Base-by-base conservation (phyloP, 1,140 invertebrate species). In the Chironomus striatipennis region DNA sequence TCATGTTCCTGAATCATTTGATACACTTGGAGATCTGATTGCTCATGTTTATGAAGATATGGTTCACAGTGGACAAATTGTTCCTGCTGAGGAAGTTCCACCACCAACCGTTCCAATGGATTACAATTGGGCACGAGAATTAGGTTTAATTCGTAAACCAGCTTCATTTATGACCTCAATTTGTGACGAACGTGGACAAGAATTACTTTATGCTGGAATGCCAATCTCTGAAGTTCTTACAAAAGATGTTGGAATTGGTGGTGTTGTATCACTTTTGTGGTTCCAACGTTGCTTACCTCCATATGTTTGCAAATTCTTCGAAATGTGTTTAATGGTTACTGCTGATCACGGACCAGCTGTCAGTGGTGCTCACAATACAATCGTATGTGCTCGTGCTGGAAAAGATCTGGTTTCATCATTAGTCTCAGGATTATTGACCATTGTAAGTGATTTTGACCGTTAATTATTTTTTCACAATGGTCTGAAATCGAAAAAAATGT, bases 51-150 rank as follows among this genome's bases (percentile, higher is more conserved):
- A 97, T 83, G 84, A 89, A 57, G 86, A 90, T 70, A 84, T 99
- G 42, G 94, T 99, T 0, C 84, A 87, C 21, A 86, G 90, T 72
- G 95, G 95, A 42, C 87, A 87, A 0, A 95, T 99, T 77, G 87
- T 94, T 10, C 94, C 94, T 0, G 88, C 90, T 78, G 89, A 93
- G 43, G 98, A 99, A 85, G 87, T 96, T 42, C 94, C 97, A 18
- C 98, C 98, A 47, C 98, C 98, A 15, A 98, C 98, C 70, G 97
- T 99, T 34, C 98, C 98, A 1, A 99, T 99, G 98, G 98, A 99
- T 82, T 99, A 97, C 83, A 94, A 91, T 75, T 99, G 98, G 98
- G 98, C 98, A 4, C 90, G 96, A 80, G 98, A 99, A 86, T 85
- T 99, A 72, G 98, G 98, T 15, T 83, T 99, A 0, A 99, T 99